Percentiles rank a stretch among this genome's conserved stretches.
phyloP scores from a whole-genome alignment of 1,140 invertebrate genomes.

The Apolygus lucorum region DNA sequence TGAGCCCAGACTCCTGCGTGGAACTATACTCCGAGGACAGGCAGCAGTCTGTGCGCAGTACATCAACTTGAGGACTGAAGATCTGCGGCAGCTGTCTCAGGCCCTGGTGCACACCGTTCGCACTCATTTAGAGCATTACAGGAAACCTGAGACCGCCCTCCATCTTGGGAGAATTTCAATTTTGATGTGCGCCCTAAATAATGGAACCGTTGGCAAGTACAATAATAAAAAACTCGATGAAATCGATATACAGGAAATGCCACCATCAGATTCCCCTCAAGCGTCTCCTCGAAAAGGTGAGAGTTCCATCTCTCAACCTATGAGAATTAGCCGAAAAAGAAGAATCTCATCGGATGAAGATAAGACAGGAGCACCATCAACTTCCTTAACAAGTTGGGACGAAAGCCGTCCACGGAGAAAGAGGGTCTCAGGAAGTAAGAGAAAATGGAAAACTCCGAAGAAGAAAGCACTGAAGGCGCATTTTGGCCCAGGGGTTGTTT shows the following conservation, averaged over 20 bases:
- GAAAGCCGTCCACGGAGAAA: no score
- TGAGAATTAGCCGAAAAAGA: no score
- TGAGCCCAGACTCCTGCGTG: background rate
- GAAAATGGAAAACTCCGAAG: no score
- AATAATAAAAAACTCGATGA: background rate
- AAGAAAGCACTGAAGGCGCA: no score
- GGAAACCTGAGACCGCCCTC: background rate
- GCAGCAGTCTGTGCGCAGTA: constrained; percentile 1
- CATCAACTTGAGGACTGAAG: background rate
- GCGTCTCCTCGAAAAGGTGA: no score
- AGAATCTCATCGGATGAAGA: no score
- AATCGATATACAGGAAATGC: background rate
- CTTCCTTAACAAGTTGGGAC: no score
- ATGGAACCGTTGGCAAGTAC: background rate
- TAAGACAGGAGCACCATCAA: no score
- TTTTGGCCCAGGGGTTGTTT: no score
- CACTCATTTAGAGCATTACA: constrained; percentile 1
- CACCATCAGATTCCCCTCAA: no score
- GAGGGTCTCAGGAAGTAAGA: no score
- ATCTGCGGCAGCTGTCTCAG: constrained; percentile 1
- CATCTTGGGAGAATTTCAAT: constrained; percentile 9
- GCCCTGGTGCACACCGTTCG: background rate
- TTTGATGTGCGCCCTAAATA: background rate
- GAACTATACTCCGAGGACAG: constrained; percentile 6
- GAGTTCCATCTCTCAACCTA: no score